These are phyloP conservation scores for Polylopha cassiicola DNA, from an alignment of 2,888 invertebrate genomes.

Conservation along the genomic window DNA sequence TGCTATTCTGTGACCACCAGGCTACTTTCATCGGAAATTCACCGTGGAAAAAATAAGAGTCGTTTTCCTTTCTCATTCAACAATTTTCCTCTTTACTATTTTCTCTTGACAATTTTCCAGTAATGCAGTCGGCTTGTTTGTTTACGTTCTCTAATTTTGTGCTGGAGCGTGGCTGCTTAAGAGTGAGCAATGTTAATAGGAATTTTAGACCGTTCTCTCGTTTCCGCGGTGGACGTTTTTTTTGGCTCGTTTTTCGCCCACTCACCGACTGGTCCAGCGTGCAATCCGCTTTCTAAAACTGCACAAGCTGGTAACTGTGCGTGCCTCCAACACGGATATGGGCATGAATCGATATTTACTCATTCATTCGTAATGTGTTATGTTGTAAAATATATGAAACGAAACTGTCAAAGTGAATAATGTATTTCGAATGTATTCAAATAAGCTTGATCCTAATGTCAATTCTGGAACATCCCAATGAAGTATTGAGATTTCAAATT, in stretches of 20 bases:
- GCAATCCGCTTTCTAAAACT: constrained; percentile 69
- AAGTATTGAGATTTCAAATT: too few relatives aligned
- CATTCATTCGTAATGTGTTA: constrained; percentile 33
- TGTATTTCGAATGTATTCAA: too few relatives aligned
- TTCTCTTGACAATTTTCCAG: neutral
- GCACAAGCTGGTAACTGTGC: constrained; percentile 45
- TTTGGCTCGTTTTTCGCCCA: constrained; percentile 44
- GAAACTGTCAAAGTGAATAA: constrained; percentile 10
- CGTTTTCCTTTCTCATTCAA: constrained; percentile 39
- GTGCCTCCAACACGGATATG: constrained; percentile 66
- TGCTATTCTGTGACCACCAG: constrained; percentile 47
- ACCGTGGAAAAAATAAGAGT: constrained; percentile 54
- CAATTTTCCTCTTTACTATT: constrained; percentile 36
- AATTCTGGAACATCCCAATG: too few relatives aligned
- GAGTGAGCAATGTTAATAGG: constrained; percentile 18
- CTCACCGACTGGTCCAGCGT: constrained; percentile 56
- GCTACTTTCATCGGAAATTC: constrained; percentile 65
- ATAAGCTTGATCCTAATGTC: too few relatives aligned
- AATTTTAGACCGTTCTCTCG: constrained; percentile 35
- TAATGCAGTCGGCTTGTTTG: neutral
- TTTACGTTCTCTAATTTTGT: constrained; percentile 18
- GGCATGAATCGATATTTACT: constrained; percentile 36
- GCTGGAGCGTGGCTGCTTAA: too few relatives aligned
- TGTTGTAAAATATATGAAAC: constrained; percentile 16
- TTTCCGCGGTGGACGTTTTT: constrained; percentile 37